These are phyloP conservation scores for Oligia strigilis DNA, from an alignment of 2,888 invertebrate genomes.

Conservation along the genomic window DNA sequence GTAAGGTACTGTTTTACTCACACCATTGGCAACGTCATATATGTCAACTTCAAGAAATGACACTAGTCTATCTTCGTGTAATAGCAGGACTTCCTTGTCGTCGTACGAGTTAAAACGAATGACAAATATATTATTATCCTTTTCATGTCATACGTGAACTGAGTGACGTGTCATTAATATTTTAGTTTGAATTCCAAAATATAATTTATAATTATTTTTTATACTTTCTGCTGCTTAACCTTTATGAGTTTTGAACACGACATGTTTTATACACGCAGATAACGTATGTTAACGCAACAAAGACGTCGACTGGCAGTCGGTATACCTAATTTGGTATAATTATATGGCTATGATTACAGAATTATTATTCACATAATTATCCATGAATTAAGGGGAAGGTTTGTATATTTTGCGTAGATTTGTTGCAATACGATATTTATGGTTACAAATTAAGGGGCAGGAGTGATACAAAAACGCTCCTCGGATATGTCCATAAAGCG, in stretches of 20 bases:
- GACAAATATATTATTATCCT: neutral
- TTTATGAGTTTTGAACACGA: too few relatives aligned
- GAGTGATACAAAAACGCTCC: neutral
- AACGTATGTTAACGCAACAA: neutral
- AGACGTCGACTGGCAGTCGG: neutral
- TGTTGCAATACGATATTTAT: neutral
- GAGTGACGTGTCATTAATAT: neutral
- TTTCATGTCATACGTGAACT: too few relatives aligned
- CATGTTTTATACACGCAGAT: neutral
- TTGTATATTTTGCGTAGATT: too few relatives aligned
- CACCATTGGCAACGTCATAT: neutral
- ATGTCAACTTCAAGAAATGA: neutral
- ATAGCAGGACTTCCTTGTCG: neutral
- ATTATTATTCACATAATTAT: neutral
- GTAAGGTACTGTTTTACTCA: constrained; percentile 6
- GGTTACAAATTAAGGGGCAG: neutral
- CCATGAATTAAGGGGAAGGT: too few relatives aligned
- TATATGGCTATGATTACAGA: neutral
- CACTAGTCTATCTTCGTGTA: neutral
- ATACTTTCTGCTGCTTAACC: too few relatives aligned
- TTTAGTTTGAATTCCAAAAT: neutral
- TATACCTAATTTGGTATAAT: neutral
- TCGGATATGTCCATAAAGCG: neutral
- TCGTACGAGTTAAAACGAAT: neutral
- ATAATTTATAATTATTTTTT: neutral